These are phyloP conservation scores for Volucella inflata DNA, from an alignment of 2,888 invertebrate species.

Conservation along the genomic window DNA sequence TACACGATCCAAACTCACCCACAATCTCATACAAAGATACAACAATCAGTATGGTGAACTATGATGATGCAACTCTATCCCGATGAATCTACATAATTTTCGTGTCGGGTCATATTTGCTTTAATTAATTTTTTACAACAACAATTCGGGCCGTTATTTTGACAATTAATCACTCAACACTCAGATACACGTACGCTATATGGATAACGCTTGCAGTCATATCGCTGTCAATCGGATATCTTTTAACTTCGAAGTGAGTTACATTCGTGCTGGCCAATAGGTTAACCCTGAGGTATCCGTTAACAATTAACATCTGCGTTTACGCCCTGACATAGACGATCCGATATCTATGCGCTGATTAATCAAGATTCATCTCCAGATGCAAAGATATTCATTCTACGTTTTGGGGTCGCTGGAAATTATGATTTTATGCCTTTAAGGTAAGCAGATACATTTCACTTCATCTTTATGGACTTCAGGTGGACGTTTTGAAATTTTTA, in stretches of 20 bases:
- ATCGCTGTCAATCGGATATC: conserved; percentile 59
- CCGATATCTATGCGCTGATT: conserved; percentile 52
- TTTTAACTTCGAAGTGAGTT: conserved; percentile 46
- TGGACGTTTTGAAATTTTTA: conserved; percentile 35
- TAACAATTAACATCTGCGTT: conserved; percentile 58
- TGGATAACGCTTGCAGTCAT: conserved; percentile 52
- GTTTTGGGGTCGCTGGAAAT: conserved; percentile 49
- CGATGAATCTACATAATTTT: conserved; percentile 44
- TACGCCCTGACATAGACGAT: conserved; percentile 38
- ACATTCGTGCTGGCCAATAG: conserved; percentile 45
- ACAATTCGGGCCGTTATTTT: conserved; percentile 34
- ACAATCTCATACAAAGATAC: conserved; percentile 20
- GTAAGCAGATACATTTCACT: conserved; percentile 51
- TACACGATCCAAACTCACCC: conserved; percentile 28
- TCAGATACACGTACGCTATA: neutral
- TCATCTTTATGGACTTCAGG: conserved; percentile 15
- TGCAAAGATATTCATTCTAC: conserved; percentile 10
- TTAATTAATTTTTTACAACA: conserved; percentile 47
- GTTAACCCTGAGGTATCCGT: conserved; percentile 59
- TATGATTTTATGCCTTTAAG: conserved; percentile 42
- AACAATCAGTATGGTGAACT: neutral
- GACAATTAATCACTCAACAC: conserved; percentile 60
- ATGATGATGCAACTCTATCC: conserved; percentile 54
- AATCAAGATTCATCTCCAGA: conserved; percentile 45
- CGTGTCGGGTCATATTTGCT: conserved; percentile 42